A percentile compares a stretch with the other conserved stretches of the same genome.
phyloP scores from a whole-genome alignment of 2,797 vertebrate genomes.

The Serranus cabrilla region DNA sequence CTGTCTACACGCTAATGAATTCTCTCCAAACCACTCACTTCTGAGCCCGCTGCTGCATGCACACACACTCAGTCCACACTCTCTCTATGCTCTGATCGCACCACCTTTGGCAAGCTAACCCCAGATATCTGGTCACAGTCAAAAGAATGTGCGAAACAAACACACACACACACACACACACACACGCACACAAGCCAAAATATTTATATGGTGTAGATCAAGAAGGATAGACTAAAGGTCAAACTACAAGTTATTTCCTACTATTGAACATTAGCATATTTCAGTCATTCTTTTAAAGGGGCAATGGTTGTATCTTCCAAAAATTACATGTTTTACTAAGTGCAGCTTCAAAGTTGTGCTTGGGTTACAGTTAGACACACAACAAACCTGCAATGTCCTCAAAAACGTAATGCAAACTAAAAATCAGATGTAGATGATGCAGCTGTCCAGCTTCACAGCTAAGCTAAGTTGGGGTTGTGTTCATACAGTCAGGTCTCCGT shows the following conservation, averaged over 20 bases:
- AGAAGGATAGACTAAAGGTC: background rate
- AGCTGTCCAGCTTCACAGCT: too few relatives aligned
- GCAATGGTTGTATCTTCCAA: too few relatives aligned
- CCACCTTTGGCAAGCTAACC: conserved; percentile 56
- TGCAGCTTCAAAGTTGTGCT: too few relatives aligned
- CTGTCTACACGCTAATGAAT: conserved; percentile 87
- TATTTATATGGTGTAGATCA: background rate
- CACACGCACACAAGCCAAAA: background rate
- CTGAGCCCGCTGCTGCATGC: conserved; percentile 46
- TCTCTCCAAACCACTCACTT: conserved; percentile 83
- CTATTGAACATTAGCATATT: background rate
- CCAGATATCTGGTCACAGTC: conserved; percentile 45
- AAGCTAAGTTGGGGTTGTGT: too few relatives aligned
- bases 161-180: background rate
- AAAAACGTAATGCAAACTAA: too few relatives aligned
- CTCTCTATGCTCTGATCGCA: conserved; percentile 67
- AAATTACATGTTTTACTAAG: too few relatives aligned
- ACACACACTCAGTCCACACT: conserved; percentile 47
- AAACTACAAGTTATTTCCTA: background rate
- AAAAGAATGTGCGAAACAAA: conserved; percentile 36
- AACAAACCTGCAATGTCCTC: too few relatives aligned
- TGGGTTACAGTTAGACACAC: too few relatives aligned
- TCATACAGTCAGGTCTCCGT: too few relatives aligned
- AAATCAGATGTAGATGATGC: too few relatives aligned
- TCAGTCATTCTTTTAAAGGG: background rate